Evolutionary conservation across 2,113 vertebrate species (phyloP).

Genomic region (Lynx canadensis): DNA sequence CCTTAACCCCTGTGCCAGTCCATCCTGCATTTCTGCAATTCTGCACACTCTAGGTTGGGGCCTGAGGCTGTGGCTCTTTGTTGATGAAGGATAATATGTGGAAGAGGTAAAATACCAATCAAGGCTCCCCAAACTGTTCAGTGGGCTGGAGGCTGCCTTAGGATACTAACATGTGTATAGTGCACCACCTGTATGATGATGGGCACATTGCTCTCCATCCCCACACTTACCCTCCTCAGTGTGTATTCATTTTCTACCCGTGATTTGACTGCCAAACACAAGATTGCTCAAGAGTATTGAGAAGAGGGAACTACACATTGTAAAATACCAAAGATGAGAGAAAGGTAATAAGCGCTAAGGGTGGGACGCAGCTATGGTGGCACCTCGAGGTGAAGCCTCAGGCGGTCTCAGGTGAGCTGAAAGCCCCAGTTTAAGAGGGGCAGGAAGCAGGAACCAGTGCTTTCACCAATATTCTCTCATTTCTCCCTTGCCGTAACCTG

Average conservation of each 20-base stretch:
- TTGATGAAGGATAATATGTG: neutral
- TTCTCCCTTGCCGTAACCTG: neutral
- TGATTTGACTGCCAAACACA: neutral
- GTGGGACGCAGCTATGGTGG: neutral
- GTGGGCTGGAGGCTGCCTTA: neutral
- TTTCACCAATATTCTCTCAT: neutral
- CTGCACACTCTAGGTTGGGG: neutral
- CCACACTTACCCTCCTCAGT: neutral
- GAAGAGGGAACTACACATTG: neutral
- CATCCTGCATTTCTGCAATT: neutral
- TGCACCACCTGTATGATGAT: neutral
- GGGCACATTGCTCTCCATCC: neutral
- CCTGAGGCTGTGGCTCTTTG: neutral
- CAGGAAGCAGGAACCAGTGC: neutral
- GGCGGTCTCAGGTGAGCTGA: neutral
- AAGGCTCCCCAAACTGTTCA: neutral
- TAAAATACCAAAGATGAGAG: neutral
- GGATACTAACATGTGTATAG: no score
- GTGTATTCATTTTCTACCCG: neutral
- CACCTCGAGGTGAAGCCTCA: neutral
- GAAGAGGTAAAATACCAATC: neutral
- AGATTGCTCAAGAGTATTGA: neutral
- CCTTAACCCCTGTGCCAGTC: fast-evolving
- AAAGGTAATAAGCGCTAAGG: neutral
- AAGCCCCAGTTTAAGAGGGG: neutral